phyloP scores from a whole-genome alignment of 2,888 invertebrate genomes.

The Caenorhabditis drosophilae region DNA sequence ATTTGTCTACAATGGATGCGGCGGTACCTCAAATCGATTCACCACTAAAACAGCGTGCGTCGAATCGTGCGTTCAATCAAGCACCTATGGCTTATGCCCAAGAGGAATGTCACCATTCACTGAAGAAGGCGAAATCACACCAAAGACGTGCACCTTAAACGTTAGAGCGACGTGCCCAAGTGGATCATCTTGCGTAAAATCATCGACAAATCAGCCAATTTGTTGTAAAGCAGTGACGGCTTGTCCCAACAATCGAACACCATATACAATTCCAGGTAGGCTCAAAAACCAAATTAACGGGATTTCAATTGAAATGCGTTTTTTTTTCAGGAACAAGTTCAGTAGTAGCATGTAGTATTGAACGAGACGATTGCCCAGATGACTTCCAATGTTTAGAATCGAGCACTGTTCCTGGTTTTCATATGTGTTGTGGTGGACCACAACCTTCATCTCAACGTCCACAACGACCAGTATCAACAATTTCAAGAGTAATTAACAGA shows the following conservation, averaged over 20 bases:
- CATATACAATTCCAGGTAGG: conserved; percentile 64
- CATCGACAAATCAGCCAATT: conserved; percentile 59
- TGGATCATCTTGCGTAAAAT: conserved; percentile 62
- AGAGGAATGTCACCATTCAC: conserved; percentile 62
- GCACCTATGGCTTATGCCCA: conserved; percentile 61
- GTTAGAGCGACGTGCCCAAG: conserved; percentile 59
- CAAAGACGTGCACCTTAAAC: conserved; percentile 56
- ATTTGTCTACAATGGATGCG: conserved; percentile 65
- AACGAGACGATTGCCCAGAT: conserved; percentile 63
- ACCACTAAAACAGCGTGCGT: conserved; percentile 57
- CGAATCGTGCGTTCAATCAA: conserved; percentile 54
- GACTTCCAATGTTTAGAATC: conserved; percentile 64
- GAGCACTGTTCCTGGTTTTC: conserved; percentile 65
- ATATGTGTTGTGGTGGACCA: conserved; percentile 63
- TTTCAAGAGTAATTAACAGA: conserved; percentile 6
- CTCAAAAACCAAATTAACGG: neutral
- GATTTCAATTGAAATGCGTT: neutral
- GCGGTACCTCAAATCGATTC: conserved; percentile 64
- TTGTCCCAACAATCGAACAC: conserved; percentile 59
- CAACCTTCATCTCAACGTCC: conserved; percentile 36
- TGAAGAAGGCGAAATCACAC: conserved; percentile 46
- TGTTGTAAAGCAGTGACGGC: conserved; percentile 62
- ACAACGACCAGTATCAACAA: conserved; percentile 25
- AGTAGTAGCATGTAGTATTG: conserved; percentile 63
- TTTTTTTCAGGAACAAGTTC: conserved; percentile 57